These are phyloP conservation scores for Lutjanus erythropterus DNA, from an alignment of 2,113 vertebrate genomes.

Conservation along the genomic window DNA sequence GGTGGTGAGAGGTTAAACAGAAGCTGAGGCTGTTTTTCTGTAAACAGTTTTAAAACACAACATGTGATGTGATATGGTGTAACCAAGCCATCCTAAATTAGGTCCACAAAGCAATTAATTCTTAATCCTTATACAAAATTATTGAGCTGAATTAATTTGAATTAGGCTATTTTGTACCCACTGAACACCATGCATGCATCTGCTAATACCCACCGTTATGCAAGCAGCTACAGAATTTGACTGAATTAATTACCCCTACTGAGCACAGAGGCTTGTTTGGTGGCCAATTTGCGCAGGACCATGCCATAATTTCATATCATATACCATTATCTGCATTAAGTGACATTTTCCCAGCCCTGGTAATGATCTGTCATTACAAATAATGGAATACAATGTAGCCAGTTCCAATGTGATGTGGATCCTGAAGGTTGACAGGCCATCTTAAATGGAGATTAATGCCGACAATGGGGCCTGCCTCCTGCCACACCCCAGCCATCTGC, in stretches of 20 bases:
- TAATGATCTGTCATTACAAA: slow-evolving; percentile 64
- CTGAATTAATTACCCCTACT: slow-evolving; percentile 33
- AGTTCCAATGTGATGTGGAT: slow-evolving; percentile 17
- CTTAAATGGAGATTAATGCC: slow-evolving; percentile 82
- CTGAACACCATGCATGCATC: slow-evolving; percentile 15
- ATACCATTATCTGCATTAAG: slow-evolving; percentile 45
- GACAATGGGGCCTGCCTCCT: slow-evolving; percentile 60
- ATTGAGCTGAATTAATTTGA: slow-evolving; percentile 44
- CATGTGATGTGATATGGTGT: slow-evolving; percentile 3
- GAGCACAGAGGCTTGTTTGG: slow-evolving; percentile 22
- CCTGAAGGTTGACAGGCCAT: slow-evolving; percentile 65
- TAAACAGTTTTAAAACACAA: neutral
- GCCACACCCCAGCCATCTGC: slow-evolving; percentile 80
- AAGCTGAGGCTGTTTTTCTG: neutral
- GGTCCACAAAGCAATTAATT: slow-evolving; percentile 5
- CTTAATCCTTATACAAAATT: slow-evolving; percentile 18
- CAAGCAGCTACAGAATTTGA: slow-evolving; percentile 15
- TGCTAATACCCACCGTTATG: slow-evolving; percentile 9
- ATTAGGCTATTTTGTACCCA: slow-evolving; percentile 46
- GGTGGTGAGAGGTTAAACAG: neutral
- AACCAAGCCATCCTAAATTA: slow-evolving; percentile 33
- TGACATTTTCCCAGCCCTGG: slow-evolving; percentile 37
- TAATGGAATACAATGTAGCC: slow-evolving; percentile 48
- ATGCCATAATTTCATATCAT: slow-evolving; percentile 42
- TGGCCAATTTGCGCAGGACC: slow-evolving; percentile 18